Conservation (phyloP, 2,888 invertebrate genomes). For the Epinotia brunnichana region DNA sequence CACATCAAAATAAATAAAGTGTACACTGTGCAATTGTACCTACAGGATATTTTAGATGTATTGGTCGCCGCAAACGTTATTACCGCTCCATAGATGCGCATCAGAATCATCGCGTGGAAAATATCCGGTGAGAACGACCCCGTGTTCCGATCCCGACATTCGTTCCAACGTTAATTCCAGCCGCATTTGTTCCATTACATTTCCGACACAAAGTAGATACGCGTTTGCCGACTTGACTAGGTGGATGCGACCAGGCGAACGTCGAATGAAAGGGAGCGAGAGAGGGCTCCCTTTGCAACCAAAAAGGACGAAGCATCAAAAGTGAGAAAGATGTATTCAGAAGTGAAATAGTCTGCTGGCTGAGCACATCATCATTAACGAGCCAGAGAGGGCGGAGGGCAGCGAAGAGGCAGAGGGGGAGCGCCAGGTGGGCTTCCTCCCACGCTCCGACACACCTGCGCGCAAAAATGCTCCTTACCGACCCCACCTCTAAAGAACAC, state of each 20-base stretch:
- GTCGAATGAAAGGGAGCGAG: slow-evolving; percentile 66
- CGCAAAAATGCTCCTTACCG: slow-evolving; percentile 75
- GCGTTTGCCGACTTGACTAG: slow-evolving; percentile 84
- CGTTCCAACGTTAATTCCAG: slow-evolving; percentile 83
- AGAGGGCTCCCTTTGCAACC: slow-evolving; percentile 57
- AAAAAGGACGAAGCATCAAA: slow-evolving; percentile 76
- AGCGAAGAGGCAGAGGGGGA: slow-evolving; percentile 84
- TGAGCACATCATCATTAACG: slow-evolving; percentile 92
- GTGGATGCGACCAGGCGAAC: slow-evolving; percentile 82
- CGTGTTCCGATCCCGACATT: slow-evolving; percentile 76
- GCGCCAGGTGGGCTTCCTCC: slow-evolving; percentile 84
- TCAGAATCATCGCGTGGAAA: slow-evolving; percentile 82
- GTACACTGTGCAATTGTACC: background rate
- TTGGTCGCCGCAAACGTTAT: slow-evolving; percentile 61
- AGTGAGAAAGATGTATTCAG: slow-evolving; percentile 86
- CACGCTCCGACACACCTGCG: slow-evolving; percentile 79
- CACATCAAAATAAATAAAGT: no score
- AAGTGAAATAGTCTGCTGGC: slow-evolving; percentile 90
- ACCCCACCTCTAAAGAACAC: slow-evolving; percentile 64
- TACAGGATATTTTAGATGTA: slow-evolving; percentile 50
- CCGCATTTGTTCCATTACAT: slow-evolving; percentile 85
- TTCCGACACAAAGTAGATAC: slow-evolving; percentile 84
- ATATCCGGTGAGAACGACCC: slow-evolving; percentile 79
- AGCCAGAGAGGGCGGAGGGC: slow-evolving; percentile 85
- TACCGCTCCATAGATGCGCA: slow-evolving; percentile 74